Evolutionary conservation across 2,797 vertebrate species (phyloP).

Genomic region (Bradypus variegatus): DNA sequence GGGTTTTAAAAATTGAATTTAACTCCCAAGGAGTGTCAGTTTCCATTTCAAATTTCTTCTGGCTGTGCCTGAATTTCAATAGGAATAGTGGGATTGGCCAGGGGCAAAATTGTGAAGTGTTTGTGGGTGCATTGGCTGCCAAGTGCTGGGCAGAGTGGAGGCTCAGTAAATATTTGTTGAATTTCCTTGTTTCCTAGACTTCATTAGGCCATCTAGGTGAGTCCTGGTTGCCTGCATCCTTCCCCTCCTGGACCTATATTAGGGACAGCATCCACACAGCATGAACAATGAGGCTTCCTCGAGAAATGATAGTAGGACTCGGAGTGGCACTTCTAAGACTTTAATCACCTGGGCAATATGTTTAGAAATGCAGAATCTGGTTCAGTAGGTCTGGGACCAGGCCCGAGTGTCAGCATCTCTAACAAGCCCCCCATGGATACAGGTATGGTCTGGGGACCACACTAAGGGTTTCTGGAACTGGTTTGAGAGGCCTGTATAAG

Average conservation of each 20-base stretch:
- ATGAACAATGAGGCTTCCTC: background rate
- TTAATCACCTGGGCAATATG: background rate
- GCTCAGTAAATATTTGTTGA: background rate
- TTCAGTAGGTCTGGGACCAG: background rate
- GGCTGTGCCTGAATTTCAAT: background rate
- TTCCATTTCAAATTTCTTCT: constrained; percentile 4
- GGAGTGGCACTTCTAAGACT: background rate
- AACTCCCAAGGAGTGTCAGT: background rate
- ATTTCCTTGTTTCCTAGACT: background rate
- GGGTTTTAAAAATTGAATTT: constrained; percentile 22
- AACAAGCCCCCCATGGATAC: background rate
- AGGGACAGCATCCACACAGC: background rate
- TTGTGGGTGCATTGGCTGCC: fast-evolving
- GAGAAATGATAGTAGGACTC: background rate
- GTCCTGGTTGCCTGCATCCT: background rate
- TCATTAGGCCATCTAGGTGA: background rate
- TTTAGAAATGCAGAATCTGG: background rate
- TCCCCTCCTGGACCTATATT: fast-evolving
- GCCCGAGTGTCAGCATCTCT: background rate
- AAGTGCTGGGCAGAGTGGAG: background rate
- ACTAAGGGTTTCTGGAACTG: background rate
- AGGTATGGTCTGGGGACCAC: background rate
- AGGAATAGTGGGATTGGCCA: background rate
- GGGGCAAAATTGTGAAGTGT: background rate
- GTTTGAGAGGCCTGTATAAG: background rate